Evolutionary conservation across 35 echinoderm and acorn worm species (phyloP), one percentile per base, ranked within the genome.

Genomic region (Apostichopus parvimensis): DNA sequence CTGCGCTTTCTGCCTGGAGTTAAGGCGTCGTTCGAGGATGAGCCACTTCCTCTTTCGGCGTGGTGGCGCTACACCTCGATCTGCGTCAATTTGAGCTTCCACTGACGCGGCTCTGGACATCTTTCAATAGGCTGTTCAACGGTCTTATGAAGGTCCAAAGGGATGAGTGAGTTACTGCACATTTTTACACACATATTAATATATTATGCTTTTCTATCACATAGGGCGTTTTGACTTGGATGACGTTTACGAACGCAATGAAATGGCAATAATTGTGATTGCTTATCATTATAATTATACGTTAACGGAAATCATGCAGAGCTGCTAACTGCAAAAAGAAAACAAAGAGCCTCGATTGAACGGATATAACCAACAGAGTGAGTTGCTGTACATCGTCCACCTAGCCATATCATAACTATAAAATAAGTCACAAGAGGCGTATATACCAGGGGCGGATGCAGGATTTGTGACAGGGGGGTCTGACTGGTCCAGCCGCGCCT

Each of bases 131-230:
- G 34, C 34, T 45, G 34, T 45, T 45, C 34, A 45, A 45, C 24
- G 25, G 80, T 56, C 80, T 83, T 8, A 83, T 83, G 80, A 83
- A 83, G 54, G n/a, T 18, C 80, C 80, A 83, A 83, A 83, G 80
- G 8, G 80, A 8, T 56, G 80, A 53, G 54, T 83, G 80, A 23
- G 23, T 83, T 53, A 21, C 80, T 45, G 34, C 34, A 45, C 34
- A 45, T 45, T 45, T 45, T 45, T 45, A 45, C 34, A 45, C 34
- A 45, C 34, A 45, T 45, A 45, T 45, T 45, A 45, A 45, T 45
- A 45, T 45, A 45, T 45, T 2, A 45, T 45, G 34, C 34, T 45
- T 45, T 45, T 45, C 34, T 45, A 45, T 45, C 34, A 45, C 34
- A 4, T 45, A 45, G 34, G 34, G 34, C 34, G 34, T 45, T 45